Evolutionary conservation across 2,888 invertebrate species (phyloP).

Genomic region (Chaetogeoica ovagalla): DNA sequence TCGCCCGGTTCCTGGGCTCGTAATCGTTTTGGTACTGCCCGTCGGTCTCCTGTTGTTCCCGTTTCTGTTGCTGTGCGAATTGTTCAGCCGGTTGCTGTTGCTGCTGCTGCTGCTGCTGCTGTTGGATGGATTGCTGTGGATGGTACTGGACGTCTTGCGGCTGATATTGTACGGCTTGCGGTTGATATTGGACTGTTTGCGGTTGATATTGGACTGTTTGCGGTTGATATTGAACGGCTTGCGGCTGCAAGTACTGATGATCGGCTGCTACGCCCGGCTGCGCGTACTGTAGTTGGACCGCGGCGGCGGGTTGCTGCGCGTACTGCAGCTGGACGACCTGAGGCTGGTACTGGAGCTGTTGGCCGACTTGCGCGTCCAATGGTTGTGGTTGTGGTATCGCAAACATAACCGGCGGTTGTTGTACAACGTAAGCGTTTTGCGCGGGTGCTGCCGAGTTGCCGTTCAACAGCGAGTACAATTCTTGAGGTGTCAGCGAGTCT

Average conservation of each 20-base stretch:
- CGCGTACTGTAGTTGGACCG: slow-evolving; percentile 11
- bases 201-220: slow-evolving; percentile 53
- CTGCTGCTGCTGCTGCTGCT: slow-evolving; percentile 56
- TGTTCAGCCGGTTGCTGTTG: slow-evolving; percentile 37
- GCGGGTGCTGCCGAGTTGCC: slow-evolving; percentile 56
- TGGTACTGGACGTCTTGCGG: slow-evolving; percentile 10
- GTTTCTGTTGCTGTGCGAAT: slow-evolving; percentile 57
- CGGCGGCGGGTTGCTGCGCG: neutral
- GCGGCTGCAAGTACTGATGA: slow-evolving; percentile 21
- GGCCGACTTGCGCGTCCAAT: slow-evolving; percentile 12
- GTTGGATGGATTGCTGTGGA: slow-evolving; percentile 40
- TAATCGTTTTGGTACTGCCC: slow-evolving; percentile 54
- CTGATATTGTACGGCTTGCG: slow-evolving; percentile 50
- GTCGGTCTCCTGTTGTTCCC: slow-evolving; percentile 56
- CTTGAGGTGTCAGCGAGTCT: slow-evolving; percentile 57
- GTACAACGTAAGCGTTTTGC: slow-evolving; percentile 54
- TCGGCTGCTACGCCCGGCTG: slow-evolving; percentile 13
- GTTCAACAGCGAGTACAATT: slow-evolving; percentile 59
- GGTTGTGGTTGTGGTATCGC: slow-evolving; percentile 34
- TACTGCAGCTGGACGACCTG: slow-evolving; percentile 18
- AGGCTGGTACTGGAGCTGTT: slow-evolving; percentile 26
- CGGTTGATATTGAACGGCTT: slow-evolving; percentile 14
- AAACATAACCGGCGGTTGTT: slow-evolving; percentile 20
- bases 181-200: slow-evolving; percentile 53
- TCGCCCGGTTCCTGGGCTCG: slow-evolving; percentile 15